Evolutionary conservation across 1,140 invertebrate genomes (phyloP), one percentile per base, ranked within the genome.

Genomic region (Drosophila neocordata): DNA sequence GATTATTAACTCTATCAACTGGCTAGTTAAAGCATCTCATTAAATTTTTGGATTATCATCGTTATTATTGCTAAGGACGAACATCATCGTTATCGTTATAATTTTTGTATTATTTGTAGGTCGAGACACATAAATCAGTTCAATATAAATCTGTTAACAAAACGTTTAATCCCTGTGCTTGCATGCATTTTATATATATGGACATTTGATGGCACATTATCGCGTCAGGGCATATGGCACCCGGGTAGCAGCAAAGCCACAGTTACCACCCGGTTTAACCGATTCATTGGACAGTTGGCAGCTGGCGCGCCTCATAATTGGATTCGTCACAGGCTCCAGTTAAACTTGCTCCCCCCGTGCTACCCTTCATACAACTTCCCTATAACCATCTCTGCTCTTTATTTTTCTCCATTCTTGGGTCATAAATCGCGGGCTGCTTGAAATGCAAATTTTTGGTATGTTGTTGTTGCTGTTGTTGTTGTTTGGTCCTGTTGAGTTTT

Each of bases 111-210:
- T 9, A 24, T 34, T 59, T n/a, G 7, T 18, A 8, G 35, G 9
- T 12, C 34, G 8, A 65, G 69, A 55, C 65, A 61, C 81, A 85
- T 85, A 85, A 88, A 80, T 85, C 82, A 85, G 74, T 65, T 82
- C 82, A 85, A 85, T 85, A 85, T 85, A 85, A 85, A 85, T 85
- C 82, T 87, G 82, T 85, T 85, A 85, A 89, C 83, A 87, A 87
- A 87, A 87, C 83, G 83, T 84, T 87, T 87, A 87, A 89, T 83
- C 83, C 84, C 76, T 3, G 27, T 31, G 69, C 77, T 87, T 87
- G 79, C 18, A 48, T 87, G 79, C 79, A 67, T 75, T 76, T 87
- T 87, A 87, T 87, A 89, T 87, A 89, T 87, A 87, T 87, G 84
- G 69, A 72, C 83, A 88, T 87, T 87, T 87, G 83, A 87, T 87